Conservation (phyloP, 2,888 invertebrate genomes). For the Cosmorhoe ocellata region DNA sequence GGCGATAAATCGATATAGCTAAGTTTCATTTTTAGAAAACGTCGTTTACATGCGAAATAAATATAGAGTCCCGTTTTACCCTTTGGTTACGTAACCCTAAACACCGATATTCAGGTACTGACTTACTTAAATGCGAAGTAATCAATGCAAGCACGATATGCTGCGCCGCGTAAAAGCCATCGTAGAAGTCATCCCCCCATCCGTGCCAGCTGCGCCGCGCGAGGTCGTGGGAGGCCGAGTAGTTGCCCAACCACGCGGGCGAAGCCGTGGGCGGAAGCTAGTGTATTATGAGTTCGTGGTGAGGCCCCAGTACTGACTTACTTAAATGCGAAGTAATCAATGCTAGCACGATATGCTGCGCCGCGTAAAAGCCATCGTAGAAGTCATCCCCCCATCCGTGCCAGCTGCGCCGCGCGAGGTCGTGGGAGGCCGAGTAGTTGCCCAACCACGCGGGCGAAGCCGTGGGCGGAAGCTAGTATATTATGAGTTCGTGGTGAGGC, state of each 20-base stretch:
- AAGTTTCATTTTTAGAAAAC: too few relatives aligned
- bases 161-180: constrained; percentile 84
- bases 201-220: constrained; percentile 75
- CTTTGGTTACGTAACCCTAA: too few relatives aligned
- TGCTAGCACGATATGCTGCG: constrained; percentile 85
- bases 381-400: constrained; percentile 84
- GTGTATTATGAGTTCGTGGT: too few relatives aligned
- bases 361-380: constrained; percentile 82
- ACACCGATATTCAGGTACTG: too few relatives aligned
- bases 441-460: constrained; percentile 30
- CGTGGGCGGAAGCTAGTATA: too few relatives aligned
- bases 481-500: too few relatives aligned
- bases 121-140: constrained; percentile 90
- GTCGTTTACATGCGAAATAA: too few relatives aligned
- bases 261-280: too few relatives aligned
- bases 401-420: constrained; percentile 65
- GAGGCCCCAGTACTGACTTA: too few relatives aligned
- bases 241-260: too few relatives aligned
- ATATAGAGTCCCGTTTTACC: too few relatives aligned
- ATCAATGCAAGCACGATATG: constrained; percentile 85
- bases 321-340: constrained; percentile 89
- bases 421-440: constrained; percentile 42
- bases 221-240: constrained; percentile 46
- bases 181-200: constrained; percentile 83
- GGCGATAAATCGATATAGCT: too few relatives aligned